phyloP scores from a whole-genome alignment of 1,140 invertebrate genomes.

The Polypedilum vanderplanki region DNA sequence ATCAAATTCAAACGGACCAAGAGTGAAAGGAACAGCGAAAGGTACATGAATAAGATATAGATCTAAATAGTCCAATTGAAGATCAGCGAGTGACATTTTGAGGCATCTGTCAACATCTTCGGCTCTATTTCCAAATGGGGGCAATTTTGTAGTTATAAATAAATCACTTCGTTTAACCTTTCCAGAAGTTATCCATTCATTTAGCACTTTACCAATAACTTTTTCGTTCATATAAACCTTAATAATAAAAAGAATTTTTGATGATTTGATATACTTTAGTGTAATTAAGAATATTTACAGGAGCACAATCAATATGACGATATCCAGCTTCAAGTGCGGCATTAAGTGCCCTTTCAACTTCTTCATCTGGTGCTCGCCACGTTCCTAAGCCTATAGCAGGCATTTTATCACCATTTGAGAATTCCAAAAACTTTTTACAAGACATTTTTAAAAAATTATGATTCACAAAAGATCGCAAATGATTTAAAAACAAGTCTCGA shows the following conservation, averaged over 20 bases:
- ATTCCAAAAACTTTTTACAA: constrained; percentile 36
- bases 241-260: too few species aligned
- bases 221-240: constrained; percentile 71
- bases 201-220: constrained; percentile 66
- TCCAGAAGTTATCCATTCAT: constrained; percentile 63
- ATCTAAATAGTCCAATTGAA: constrained; percentile 76
- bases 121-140: constrained; percentile 53
- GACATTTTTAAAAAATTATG: constrained; percentile 35
- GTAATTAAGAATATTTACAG: constrained; percentile 34
- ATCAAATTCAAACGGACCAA: constrained; percentile 41
- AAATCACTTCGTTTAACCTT: constrained; percentile 67
- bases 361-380: constrained; percentile 66
- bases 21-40: constrained; percentile 51
- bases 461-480: too few species aligned
- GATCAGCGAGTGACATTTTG: constrained; percentile 59
- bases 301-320: constrained; percentile 74
- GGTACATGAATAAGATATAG: constrained; percentile 79
- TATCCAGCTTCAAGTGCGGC: constrained; percentile 59
- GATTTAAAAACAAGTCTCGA: too few species aligned
- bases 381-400: constrained; percentile 69
- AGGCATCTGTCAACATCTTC: constrained; percentile 65
- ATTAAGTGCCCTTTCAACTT: constrained; percentile 61
- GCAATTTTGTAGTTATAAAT: constrained; percentile 75
- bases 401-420: constrained; percentile 53
- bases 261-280: too few species aligned